These are phyloP conservation scores for Vombatus ursinus DNA, from an alignment of 2,113 vertebrate species.

Conservation along the genomic window DNA sequence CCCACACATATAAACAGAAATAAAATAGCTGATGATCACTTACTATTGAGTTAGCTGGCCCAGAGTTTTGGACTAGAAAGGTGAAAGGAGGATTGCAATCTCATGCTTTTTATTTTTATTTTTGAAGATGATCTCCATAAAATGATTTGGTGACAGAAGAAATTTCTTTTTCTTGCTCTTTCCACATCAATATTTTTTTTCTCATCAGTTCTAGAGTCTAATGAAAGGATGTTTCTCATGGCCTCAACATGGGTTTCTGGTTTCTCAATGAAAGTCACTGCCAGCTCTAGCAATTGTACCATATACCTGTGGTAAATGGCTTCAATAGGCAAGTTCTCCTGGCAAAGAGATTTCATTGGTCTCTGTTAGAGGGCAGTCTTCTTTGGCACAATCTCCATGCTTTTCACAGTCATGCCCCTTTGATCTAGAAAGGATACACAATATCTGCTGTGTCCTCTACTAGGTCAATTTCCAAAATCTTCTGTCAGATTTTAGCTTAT, in stretches of 20 bases:
- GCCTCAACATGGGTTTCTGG: slow-evolving; percentile 87
- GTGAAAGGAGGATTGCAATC: neutral
- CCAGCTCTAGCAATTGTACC: neutral
- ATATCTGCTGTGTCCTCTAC: slow-evolving; percentile 88
- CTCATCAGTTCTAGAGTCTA: slow-evolving; percentile 83
- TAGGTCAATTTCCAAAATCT: slow-evolving; percentile 87
- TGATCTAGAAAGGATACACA: slow-evolving; percentile 87
- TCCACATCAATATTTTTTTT: slow-evolving; percentile 87
- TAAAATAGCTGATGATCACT: slow-evolving; percentile 41
- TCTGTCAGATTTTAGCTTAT: slow-evolving; percentile 87
- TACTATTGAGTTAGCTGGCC: slow-evolving; percentile 12
- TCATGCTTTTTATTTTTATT: slow-evolving; percentile 42
- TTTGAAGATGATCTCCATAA: slow-evolving; percentile 68
- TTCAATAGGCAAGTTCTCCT: slow-evolving; percentile 89
- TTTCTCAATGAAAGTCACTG: slow-evolving; percentile 85
- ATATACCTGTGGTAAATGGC: slow-evolving; percentile 89
- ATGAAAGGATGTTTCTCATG: slow-evolving; percentile 78
- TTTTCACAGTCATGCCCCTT: slow-evolving; percentile 87
- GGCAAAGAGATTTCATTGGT: slow-evolving; percentile 86
- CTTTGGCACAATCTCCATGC: slow-evolving; percentile 89
- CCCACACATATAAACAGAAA: slow-evolving; percentile 48
- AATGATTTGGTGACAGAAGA: slow-evolving; percentile 66
- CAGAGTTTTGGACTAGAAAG: slow-evolving; percentile 46
- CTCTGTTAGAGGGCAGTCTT: slow-evolving; percentile 88
- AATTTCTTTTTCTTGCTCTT: slow-evolving; percentile 76